Conservation (phyloP, 2,113 vertebrate genomes). For the Myrmecophaga tridactyla region DNA sequence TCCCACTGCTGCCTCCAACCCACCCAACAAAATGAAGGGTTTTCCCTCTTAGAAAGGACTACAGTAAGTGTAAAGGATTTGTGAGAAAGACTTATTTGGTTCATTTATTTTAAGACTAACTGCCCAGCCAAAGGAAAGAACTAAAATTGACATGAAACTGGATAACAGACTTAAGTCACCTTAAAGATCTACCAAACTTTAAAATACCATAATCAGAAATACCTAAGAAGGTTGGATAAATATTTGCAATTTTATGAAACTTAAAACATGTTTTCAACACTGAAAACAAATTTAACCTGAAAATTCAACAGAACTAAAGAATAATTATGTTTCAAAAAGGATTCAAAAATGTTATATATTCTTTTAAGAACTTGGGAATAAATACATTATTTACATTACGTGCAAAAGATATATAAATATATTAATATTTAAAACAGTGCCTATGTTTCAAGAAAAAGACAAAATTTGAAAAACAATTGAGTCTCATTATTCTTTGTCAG, state of each 20-base stretch:
- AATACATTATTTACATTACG: background rate
- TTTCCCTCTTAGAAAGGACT: background rate
- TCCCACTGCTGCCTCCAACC: background rate
- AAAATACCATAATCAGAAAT: conserved; percentile 38
- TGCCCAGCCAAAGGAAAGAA: background rate
- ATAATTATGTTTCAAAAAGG: background rate
- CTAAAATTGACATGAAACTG: background rate
- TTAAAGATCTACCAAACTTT: background rate
- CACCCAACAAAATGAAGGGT: background rate
- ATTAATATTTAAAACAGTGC: background rate
- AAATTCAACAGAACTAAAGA: background rate
- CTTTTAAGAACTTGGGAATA: background rate
- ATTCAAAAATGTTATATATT: background rate
- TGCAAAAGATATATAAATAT: background rate
- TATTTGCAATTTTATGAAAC: background rate
- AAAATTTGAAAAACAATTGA: background rate
- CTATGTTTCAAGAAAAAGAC: background rate
- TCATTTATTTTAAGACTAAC: background rate
- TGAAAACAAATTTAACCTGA: conserved; percentile 1
- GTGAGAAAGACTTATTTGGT: background rate
- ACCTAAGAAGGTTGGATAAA: background rate
- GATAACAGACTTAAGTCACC: background rate
- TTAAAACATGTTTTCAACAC: background rate
- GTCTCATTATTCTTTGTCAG: background rate
- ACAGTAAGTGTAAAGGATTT: background rate